Conservation (phyloP, 2,888 invertebrate species). For the Lottia gigantea region DNA sequence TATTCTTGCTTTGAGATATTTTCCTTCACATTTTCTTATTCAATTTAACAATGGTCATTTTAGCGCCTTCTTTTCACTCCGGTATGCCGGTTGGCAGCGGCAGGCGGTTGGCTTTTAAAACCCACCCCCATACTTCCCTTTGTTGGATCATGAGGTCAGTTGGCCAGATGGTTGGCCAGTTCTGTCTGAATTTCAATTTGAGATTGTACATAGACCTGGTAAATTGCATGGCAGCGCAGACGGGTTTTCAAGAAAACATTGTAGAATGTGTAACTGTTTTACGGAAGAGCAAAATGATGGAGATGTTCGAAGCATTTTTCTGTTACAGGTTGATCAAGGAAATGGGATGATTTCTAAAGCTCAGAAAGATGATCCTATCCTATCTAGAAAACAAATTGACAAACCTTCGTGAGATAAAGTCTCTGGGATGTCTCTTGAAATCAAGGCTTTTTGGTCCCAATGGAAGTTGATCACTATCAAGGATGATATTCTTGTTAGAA, state of each 20-base stretch:
- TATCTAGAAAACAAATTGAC: not conserved
- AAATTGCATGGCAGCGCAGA: conserved; percentile 14
- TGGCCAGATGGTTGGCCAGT: conserved; percentile 20
- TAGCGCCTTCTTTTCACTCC: no score
- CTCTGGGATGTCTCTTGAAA: not conserved
- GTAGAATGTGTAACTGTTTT: conserved; percentile 9
- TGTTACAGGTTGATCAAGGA: not conserved
- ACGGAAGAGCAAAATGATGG: not conserved
- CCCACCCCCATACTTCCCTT: no score
- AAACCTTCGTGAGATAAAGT: not conserved
- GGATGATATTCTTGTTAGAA: not conserved
- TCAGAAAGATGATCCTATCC: not conserved
- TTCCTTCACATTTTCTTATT: no score
- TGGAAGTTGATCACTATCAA: not conserved
- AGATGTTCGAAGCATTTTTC: not conserved
- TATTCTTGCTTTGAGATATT: no score
- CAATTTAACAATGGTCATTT: no score
- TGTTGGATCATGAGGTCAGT: conserved; percentile 16
- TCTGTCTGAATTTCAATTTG: conserved; percentile 21
- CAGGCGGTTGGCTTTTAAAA: no score
- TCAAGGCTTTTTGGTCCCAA: not conserved
- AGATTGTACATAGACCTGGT: conserved; percentile 13
- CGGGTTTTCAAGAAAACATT: not conserved
- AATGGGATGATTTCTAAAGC: not conserved
- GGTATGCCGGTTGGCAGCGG: no score